These are phyloP conservation scores for Pungitius pungitius DNA, from an alignment of 2,113 vertebrate species.

Conservation along the genomic window DNA sequence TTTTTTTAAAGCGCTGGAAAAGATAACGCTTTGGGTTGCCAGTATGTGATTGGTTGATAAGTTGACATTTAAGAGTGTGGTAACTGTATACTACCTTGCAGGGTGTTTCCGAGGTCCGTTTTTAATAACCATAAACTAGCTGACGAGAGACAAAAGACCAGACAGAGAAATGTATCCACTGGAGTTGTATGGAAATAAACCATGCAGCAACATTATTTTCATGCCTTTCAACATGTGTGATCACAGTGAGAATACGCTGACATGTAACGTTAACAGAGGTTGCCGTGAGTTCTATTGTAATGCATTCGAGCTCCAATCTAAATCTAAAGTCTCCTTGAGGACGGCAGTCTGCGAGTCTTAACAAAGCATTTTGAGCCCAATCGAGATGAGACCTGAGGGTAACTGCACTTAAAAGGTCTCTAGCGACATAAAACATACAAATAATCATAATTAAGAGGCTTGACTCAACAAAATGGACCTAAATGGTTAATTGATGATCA, in stretches of 20 bases:
- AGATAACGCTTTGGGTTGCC: background rate
- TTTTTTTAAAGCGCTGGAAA: background rate
- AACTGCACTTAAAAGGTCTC: too few species aligned
- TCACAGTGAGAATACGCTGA: background rate
- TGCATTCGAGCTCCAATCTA: background rate
- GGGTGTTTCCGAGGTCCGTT: background rate
- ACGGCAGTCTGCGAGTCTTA: too few species aligned
- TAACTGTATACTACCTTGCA: background rate
- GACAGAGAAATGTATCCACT: background rate
- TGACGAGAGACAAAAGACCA: background rate
- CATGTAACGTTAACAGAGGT: background rate
- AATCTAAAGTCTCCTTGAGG: too few species aligned
- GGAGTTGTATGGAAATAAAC: background rate
- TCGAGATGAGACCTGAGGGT: too few species aligned
- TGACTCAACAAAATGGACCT: background rate
- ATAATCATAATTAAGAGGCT: background rate
- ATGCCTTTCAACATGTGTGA: background rate
- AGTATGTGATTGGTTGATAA: constrained; percentile 12
- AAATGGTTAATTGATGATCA: too few species aligned
- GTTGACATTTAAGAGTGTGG: constrained; percentile 9
- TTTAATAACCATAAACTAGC: background rate
- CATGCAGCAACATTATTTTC: background rate
- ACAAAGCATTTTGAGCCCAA: too few species aligned
- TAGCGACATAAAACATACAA: too few species aligned
- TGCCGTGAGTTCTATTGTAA: background rate